phyloP scores from a whole-genome alignment of 2,888 invertebrate species.

The Stictocephala bisonia region DNA sequence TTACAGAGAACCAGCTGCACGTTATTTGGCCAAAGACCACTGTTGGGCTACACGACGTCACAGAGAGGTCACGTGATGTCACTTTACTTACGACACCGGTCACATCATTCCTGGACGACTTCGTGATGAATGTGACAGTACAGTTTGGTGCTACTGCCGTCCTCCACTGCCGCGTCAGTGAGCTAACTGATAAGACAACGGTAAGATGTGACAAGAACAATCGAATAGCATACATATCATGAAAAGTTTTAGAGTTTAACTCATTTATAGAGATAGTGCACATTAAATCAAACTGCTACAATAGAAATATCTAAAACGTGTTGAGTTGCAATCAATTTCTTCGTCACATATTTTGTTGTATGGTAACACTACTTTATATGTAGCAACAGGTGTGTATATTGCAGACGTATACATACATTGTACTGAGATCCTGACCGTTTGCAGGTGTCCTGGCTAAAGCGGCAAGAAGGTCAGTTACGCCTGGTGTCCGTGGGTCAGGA shows the following conservation, averaged over 20 bases:
- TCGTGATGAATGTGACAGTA: slow-evolving; percentile 74
- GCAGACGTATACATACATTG: no score
- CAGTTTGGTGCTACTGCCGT: slow-evolving; percentile 74
- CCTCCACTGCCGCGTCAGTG: slow-evolving; percentile 75
- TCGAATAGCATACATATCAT: no score
- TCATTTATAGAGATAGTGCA: no score
- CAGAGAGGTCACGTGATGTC: not conserved
- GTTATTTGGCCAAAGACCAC: slow-evolving; percentile 26
- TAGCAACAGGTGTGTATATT: no score
- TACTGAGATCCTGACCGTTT: no score
- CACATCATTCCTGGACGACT: slow-evolving; percentile 77
- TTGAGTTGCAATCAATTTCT: no score
- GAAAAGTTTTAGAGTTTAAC: no score
- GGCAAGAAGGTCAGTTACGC: slow-evolving; percentile 74
- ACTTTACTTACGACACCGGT: slow-evolving; percentile 67
- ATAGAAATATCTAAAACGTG: no score
- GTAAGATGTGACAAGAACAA: no score
- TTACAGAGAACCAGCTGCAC: slow-evolving; percentile 23
- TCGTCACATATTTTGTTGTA: no score
- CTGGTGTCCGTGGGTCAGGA: slow-evolving; percentile 76
- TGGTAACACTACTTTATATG: no score
- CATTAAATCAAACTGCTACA: no score
- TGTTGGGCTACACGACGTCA: not conserved
- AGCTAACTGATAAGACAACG: slow-evolving; percentile 74
- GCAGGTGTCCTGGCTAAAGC: slow-evolving; percentile 77